Base-by-base conservation (phyloP, 1,140 invertebrate species). In the Drosophila kohkoa region DNA sequence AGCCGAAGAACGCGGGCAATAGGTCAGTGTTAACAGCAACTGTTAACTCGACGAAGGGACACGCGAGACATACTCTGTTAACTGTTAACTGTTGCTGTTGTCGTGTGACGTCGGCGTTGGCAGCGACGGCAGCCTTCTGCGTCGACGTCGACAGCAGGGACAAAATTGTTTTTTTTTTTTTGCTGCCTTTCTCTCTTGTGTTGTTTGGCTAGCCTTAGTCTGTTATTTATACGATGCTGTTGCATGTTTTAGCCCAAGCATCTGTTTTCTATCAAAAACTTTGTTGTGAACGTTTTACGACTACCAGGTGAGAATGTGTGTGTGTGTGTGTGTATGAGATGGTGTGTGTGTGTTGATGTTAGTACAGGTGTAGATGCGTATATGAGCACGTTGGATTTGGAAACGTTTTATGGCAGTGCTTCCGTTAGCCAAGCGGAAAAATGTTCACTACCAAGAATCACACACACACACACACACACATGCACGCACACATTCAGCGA, bases 381-480 rank as follows among this genome's bases (percentile, higher is more conserved):
- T 85, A 73, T 85, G 68, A 52, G 32, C 38, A 71, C 28, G 67
- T 65, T 64, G 60, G 59, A 51, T 67, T 65, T 65, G 51, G 57
- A 63, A 88, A 55, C 85, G 69, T 83, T 88, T 88, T 89, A 88
- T 83, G 77, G 74, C 87, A 25, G 57, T 82, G 69, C 76, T 87
- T 87, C 83, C 82, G 82, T 75, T 80, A 81, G 68, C 76, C 83
- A 77, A 88, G 83, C 82, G 82, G 75, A 87, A 86, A 85, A 87
- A 77, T 82, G 66, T 77, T 79, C 71, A 87, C 70, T 82, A 79
- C 66, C 60, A 63, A 66, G 62, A 32, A 45, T 25, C 20, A 63
- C 58, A 45, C 60, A 66, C 49, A 66, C 28, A 72, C 46, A 70
- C 28, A 66, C 28, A 78, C 48, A 55, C 51, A 10, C 30, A 32